phyloP scores from a whole-genome alignment of 1,140 invertebrate genomes.

The Drosophila quadrilineata region DNA sequence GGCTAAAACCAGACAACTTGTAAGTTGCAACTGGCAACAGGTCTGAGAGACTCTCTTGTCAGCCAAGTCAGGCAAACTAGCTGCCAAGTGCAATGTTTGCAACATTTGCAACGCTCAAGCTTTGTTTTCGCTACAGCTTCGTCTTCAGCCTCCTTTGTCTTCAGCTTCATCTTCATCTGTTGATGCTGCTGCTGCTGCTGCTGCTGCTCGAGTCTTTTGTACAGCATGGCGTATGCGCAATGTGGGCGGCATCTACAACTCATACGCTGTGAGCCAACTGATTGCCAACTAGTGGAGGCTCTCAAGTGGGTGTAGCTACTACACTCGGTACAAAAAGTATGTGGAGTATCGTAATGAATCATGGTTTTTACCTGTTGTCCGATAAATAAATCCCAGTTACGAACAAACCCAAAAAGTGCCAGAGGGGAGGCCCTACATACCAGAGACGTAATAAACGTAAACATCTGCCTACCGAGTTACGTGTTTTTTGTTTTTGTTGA shows the following conservation, averaged over 20 bases:
- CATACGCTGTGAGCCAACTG: slow-evolving; percentile 3
- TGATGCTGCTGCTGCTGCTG: no score
- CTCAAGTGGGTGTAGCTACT: slow-evolving; percentile 34
- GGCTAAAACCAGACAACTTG: slow-evolving; percentile 20
- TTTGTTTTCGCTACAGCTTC: background rate
- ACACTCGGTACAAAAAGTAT: background rate
- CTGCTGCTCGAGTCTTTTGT: no score
- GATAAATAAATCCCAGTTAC: slow-evolving; percentile 6
- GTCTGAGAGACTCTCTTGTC: slow-evolving; percentile 13
- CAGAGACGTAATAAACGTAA: slow-evolving; percentile 28
- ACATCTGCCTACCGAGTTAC: slow-evolving; percentile 41
- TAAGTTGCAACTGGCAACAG: slow-evolving; percentile 20
- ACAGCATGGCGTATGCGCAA: slow-evolving; percentile 39
- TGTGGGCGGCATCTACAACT: slow-evolving; percentile 40
- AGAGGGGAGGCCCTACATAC: background rate
- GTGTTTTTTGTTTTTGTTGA: slow-evolving; percentile 40
- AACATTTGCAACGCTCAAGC: slow-evolving; percentile 42
- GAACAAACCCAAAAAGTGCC: slow-evolving; percentile 1
- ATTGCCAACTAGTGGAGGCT: slow-evolving; percentile 16
- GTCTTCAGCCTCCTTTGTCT: background rate
- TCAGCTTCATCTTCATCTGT: no score
- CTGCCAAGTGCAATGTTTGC: slow-evolving; percentile 57
- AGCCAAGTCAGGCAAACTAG: slow-evolving; percentile 23
- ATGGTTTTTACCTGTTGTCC: slow-evolving; percentile 2
- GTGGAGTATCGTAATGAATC: slow-evolving; percentile 33